Conservation (phyloP, 2,797 vertebrate genomes). For the Anguilla marmorata region DNA sequence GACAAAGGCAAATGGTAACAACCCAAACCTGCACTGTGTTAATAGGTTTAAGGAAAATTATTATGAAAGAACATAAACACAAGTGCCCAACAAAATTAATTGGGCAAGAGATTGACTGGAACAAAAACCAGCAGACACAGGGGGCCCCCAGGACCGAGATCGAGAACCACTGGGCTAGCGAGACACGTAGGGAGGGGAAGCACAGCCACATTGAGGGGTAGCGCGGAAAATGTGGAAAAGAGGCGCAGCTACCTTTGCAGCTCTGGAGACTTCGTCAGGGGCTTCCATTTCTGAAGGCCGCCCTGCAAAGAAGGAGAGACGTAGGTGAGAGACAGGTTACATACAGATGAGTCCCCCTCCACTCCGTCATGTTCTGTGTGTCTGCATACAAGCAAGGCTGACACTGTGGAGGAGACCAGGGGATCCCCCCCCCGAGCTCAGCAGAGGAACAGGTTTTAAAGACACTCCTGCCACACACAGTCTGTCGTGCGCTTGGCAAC, state of each 20-base stretch:
- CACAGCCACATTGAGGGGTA: neutral
- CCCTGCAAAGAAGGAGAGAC: conserved; percentile 62
- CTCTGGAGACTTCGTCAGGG: conserved; percentile 77
- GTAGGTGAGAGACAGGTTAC: neutral
- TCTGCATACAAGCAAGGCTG: neutral
- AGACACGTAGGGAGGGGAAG: neutral
- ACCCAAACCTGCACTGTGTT: no score
- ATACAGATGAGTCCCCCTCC: conserved; percentile 19
- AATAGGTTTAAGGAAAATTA: no score
- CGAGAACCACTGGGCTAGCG: neutral
- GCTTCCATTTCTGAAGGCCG: conserved; percentile 79
- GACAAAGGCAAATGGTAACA: no score
- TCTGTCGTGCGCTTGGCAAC: neutral
- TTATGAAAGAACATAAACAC: no score
- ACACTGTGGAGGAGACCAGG: neutral
- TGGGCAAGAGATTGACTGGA: no score
- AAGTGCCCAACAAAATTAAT: no score
- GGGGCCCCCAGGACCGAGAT: neutral
- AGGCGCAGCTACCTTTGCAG: conserved; percentile 79
- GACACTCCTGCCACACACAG: neutral
- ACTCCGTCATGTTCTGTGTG: neutral
- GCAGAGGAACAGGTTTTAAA: neutral
- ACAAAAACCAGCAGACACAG: no score
- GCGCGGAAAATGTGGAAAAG: no score
- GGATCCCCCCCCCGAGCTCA: neutral